Percentiles rank a stretch among this genome's conserved stretches.
Conservation (phyloP, 37 sponge, comb jelly and placozoan species). For the Petrosia ficiformis region DNA sequence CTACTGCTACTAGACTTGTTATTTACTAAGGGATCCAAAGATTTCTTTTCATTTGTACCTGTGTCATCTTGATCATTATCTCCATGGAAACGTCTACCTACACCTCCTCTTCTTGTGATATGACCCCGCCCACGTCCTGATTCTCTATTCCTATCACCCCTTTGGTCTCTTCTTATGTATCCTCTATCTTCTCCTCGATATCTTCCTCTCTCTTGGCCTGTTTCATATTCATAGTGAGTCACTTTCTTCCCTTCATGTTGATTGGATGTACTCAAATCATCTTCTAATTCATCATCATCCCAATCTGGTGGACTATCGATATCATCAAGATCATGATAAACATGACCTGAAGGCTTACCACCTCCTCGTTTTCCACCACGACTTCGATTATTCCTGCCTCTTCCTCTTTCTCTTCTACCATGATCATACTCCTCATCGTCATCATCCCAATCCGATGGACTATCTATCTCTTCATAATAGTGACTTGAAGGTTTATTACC, state of each 20-base stretch:
- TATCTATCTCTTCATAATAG: not conserved
- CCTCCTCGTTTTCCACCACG: not conserved
- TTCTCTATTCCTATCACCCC: not conserved
- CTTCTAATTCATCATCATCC: constrained; percentile 17
- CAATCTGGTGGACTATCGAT: constrained; percentile 47
- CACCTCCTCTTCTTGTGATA: not conserved
- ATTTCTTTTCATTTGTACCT: no score
- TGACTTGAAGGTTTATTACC: not conserved
- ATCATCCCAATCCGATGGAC: not conserved
- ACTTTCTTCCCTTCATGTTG: not conserved
- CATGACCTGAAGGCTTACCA: not conserved
- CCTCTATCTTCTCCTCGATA: not conserved
- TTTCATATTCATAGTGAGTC: no score
- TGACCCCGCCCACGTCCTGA: not conserved
- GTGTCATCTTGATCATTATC: no score
- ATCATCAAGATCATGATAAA: constrained; percentile 33
- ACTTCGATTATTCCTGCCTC: not conserved
- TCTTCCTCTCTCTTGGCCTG: not conserved
- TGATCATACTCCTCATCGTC: not conserved
- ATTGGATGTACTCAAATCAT: not conserved
- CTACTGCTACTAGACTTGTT: no score
- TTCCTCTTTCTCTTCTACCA: not conserved
- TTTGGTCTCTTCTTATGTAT: not conserved
- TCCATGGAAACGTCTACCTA: no score
- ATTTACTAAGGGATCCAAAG: no score